These are phyloP conservation scores for Bombus waltoni DNA, from an alignment of 1,140 invertebrate species.

Conservation along the genomic window DNA sequence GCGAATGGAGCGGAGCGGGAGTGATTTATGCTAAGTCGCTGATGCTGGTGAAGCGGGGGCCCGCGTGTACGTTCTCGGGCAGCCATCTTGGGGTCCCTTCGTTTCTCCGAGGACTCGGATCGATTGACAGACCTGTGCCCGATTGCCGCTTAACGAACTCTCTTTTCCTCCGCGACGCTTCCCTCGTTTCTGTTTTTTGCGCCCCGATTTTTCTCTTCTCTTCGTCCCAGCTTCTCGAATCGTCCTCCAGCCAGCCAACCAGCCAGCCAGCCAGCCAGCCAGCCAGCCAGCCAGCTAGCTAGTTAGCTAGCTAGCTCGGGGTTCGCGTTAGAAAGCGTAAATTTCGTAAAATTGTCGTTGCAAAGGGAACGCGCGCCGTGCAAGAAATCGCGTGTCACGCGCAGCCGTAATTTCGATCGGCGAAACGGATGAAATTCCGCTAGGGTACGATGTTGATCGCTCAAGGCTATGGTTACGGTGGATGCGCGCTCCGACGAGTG, in stretches of 20 bases:
- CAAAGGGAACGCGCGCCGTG: too few relatives aligned
- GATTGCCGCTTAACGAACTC: constrained; percentile 66
- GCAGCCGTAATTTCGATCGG: too few relatives aligned
- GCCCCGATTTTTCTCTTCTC: background rate
- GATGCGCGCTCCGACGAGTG: too few relatives aligned
- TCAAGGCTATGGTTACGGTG: too few relatives aligned
- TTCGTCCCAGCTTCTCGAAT: background rate
- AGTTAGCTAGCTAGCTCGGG: background rate
- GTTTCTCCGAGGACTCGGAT: constrained; percentile 63
- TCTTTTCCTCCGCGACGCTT: constrained; percentile 52
- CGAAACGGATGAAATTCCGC: too few relatives aligned
- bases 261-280: too few relatives aligned
- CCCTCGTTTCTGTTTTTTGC: constrained; percentile 11
- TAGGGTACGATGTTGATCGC: too few relatives aligned
- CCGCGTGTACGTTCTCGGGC: constrained; percentile 63
- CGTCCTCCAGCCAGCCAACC: too few relatives aligned
- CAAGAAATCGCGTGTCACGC: too few relatives aligned
- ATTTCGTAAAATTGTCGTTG: background rate
- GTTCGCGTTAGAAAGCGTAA: background rate
- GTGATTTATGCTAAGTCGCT: constrained; percentile 73
- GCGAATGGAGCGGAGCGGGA: constrained; percentile 63
- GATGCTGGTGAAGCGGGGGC: constrained; percentile 69
- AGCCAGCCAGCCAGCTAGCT: too few relatives aligned
- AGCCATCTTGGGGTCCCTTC: constrained; percentile 70
- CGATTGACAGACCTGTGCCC: constrained; percentile 69